These are phyloP conservation scores for Catocala fraxini DNA, from an alignment of 2,888 invertebrate species.

Conservation along the genomic window DNA sequence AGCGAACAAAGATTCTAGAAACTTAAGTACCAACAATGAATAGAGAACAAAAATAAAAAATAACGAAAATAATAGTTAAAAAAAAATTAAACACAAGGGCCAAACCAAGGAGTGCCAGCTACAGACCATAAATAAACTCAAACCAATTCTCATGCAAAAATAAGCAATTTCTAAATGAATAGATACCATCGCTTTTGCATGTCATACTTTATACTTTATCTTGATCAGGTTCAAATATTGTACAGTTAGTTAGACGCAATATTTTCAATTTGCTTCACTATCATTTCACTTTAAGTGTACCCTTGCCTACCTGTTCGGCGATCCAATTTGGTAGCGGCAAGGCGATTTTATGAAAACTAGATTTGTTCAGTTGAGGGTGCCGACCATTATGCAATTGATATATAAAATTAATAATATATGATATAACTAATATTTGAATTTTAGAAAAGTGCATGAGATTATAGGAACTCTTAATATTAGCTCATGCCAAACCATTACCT, in stretches of 20 bases:
- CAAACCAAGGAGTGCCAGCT: slow-evolving; percentile 87
- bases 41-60: slow-evolving; percentile 57
- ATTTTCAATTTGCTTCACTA: neutral
- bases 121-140: slow-evolving; percentile 75
- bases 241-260: neutral
- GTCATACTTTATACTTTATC: slow-evolving; percentile 53
- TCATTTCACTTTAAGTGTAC: neutral
- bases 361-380: no score
- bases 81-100: slow-evolving; percentile 76
- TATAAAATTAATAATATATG: no score
- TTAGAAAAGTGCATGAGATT: slow-evolving; percentile 12
- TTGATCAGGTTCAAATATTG: slow-evolving; percentile 20
- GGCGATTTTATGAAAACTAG: no score
- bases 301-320: neutral
- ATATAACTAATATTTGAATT: no score
- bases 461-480: slow-evolving; percentile 17
- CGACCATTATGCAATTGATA: no score
- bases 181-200: slow-evolving; percentile 66
- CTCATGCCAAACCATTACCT: slow-evolving; percentile 8
- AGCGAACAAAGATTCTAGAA: slow-evolving; percentile 24
- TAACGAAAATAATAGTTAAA: slow-evolving; percentile 56
- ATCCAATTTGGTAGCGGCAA: no score
- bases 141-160: slow-evolving; percentile 79
- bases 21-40: slow-evolving; percentile 50
- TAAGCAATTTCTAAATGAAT: slow-evolving; percentile 74